Conservation (phyloP, 2,888 invertebrate species). For the Oligia strigilis region DNA sequence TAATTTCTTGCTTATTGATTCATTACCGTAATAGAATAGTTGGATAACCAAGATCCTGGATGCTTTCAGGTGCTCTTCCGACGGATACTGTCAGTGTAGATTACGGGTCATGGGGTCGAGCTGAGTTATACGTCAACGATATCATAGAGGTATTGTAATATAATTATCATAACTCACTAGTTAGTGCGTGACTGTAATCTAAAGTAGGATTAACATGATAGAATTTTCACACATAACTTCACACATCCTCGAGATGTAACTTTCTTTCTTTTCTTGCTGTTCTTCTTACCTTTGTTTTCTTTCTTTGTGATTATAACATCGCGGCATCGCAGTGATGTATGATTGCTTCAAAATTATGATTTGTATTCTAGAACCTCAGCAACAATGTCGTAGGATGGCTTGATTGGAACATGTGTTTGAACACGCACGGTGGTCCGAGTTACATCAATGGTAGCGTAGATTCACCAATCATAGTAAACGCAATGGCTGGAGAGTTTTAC, state of each 20-base stretch:
- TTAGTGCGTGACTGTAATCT: background rate
- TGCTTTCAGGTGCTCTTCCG: conserved; percentile 88
- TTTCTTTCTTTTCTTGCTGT: background rate
- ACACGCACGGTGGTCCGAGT: conserved; percentile 48
- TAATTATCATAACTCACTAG: background rate
- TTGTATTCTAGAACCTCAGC: conserved; percentile 40
- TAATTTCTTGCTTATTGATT: background rate
- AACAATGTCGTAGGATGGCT: conserved; percentile 53
- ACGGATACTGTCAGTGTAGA: conserved; percentile 33
- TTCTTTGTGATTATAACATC: background rate
- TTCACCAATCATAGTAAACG: conserved; percentile 46
- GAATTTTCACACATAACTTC: too few species aligned
- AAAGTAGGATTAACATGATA: background rate
- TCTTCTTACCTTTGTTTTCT: background rate
- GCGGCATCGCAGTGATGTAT: background rate
- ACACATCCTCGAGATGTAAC: background rate
- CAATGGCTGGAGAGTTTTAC: conserved; percentile 53
- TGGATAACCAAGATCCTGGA: conserved; percentile 4
- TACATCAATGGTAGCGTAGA: conserved; percentile 36
- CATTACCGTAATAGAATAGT: too few species aligned
- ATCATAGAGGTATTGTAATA: conserved; percentile 90
- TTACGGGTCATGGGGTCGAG: conserved; percentile 93
- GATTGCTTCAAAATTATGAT: background rate
- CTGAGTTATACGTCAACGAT: conserved; percentile 90
- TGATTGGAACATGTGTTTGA: conserved; percentile 56